Evolutionary conservation across 2,797 vertebrate species (phyloP), one percentile per base, ranked within the genome.

Genomic region (Chiloscyllium punctatum): DNA sequence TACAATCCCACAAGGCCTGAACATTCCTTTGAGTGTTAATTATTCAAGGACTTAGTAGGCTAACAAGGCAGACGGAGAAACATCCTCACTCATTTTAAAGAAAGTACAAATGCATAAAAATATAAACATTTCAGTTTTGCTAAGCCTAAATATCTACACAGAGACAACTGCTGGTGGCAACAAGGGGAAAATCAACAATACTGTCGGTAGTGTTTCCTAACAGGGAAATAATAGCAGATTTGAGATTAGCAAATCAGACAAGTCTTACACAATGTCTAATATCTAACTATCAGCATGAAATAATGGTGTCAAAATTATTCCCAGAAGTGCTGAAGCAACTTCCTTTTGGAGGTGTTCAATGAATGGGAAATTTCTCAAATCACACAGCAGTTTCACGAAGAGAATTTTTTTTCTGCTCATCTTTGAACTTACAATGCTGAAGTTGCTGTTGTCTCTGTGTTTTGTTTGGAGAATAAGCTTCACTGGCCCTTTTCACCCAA

Each of bases 381-480:
- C 37, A 92, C 69, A 92, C 62, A 42, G 90, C 62, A 69, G 90
- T 92, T 69, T 92, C 90, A 27, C 90, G 90, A 69, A 92, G 66
- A 37, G 90, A 69, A 69, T 42, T 27, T 69, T 69, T 92, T 25
- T 42, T 69, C 90, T 92, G 90, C 68, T 92, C 90, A 25, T 21
- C 69, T 25, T 66, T 27, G 18, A 69, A 92, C 8, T 69, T 69
- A 0, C 0, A 18, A n/a, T 42, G 62, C 18, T 92, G 21, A 23
- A n/a, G 66, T 69, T 92, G 66, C 23, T 92, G 90, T 21, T 92
- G n/a, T 69, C 66, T 69, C 66, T 69, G n/a, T 42, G 1, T 37
- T 42, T 25, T 69, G 62, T 18, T 92, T 92, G 90, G 90, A 23
- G 90, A 92, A 1, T 23, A 21, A 69, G 68, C 66, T 66, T 21